Percentiles rank a stretch among this genome's conserved stretches.
Evolutionary conservation across 2,113 vertebrate genomes (phyloP).

Genomic region (Vulpes vulpes): DNA sequence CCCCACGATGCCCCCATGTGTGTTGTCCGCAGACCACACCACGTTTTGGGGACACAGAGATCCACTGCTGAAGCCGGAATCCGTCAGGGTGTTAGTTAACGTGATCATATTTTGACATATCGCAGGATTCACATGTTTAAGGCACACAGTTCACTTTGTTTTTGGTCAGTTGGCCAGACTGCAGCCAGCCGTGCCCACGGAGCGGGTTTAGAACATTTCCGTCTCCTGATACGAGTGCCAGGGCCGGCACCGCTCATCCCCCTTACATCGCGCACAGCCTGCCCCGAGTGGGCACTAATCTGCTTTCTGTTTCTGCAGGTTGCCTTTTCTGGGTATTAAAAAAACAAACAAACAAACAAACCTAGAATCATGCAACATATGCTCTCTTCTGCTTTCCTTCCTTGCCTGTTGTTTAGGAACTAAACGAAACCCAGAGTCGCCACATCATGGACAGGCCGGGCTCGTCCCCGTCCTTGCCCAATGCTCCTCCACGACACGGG

Average conservation of each 20-base stretch:
- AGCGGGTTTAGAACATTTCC: conserved; percentile 1
- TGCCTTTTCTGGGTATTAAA: neutral
- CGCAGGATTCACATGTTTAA: neutral
- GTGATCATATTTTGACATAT: neutral
- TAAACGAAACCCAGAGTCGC: neutral
- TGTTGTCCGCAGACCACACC: neutral
- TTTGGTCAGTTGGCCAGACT: neutral
- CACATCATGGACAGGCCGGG: neutral
- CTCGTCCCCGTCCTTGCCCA: too few species aligned
- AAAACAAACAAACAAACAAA: neutral
- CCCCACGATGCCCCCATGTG: neutral
- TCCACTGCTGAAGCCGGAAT: neutral
- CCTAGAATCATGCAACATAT: neutral
- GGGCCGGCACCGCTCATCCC: neutral
- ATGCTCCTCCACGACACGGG: too few species aligned
- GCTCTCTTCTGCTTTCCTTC: neutral
- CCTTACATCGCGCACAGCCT: neutral
- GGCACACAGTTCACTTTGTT: neutral
- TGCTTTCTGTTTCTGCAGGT: neutral
- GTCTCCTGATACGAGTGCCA: too few species aligned
- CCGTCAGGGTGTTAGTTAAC: neutral
- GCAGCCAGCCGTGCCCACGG: neutral
- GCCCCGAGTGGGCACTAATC: neutral
- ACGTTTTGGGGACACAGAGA: neutral
- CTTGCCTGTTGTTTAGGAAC: neutral